These are phyloP conservation scores for Leptopilina syphax DNA, from an alignment of 2,888 invertebrate genomes.

Conservation along the genomic window DNA sequence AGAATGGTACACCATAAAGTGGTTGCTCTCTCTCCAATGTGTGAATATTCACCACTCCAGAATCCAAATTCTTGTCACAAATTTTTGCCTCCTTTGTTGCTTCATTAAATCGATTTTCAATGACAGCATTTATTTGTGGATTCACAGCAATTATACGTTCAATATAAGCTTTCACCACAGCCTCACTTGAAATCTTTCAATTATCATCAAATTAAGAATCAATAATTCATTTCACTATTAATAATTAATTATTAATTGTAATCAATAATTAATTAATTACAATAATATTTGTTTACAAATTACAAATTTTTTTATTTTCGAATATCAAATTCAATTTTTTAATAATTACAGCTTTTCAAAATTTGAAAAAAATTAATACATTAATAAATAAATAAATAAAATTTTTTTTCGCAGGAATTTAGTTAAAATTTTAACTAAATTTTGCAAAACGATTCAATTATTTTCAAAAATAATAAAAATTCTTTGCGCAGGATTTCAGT, in stretches of 20 bases:
- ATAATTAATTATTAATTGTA: too few species aligned
- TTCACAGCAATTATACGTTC: constrained; percentile 88
- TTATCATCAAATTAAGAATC: constrained; percentile 5
- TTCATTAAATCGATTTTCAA: constrained; percentile 86
- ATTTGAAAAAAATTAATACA: too few species aligned
- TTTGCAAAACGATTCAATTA: too few species aligned
- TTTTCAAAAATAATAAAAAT: too few species aligned
- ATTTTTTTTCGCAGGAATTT: too few species aligned
- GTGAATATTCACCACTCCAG: constrained; percentile 79
- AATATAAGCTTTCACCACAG: constrained; percentile 85
- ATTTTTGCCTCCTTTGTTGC: constrained; percentile 87
- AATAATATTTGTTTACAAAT: too few species aligned
- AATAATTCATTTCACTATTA: not conserved
- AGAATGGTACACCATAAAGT: constrained; percentile 89
- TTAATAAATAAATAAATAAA: too few species aligned
- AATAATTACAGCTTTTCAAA: too few species aligned
- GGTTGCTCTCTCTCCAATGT: constrained; percentile 84
- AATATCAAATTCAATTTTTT: too few species aligned
- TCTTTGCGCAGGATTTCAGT: too few species aligned
- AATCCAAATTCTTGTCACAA: constrained; percentile 84
- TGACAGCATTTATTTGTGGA: constrained; percentile 87
- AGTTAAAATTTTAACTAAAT: too few species aligned
- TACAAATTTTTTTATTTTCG: not conserved
- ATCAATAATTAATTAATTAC: too few species aligned
- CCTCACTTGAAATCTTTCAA: constrained; percentile 83